Conservation (phyloP, 2,113 vertebrate species). For the human (Homo sapiens) region GRCh38 chr6:101977001-101977500, state of each 20-base stretch:
- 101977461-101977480: background rate
- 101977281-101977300: background rate
- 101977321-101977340: background rate
- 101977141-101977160: background rate
- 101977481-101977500: background rate
- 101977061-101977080: background rate
- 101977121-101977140: background rate
- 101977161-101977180: background rate
- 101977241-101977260: background rate
- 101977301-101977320: background rate
- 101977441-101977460: fast-evolving
- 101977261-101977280: no score
- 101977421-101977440: background rate
- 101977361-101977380: background rate
- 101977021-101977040: background rate
- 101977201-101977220: background rate
- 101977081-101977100: background rate
- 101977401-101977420: background rate
- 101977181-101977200: fast-evolving
- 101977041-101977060: background rate
- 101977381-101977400: background rate
- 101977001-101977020: background rate
- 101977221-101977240: background rate
- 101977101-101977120: background rate
- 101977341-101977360: background rate